These are phyloP conservation scores for Watsonalla cultraria DNA, from an alignment of 2,888 invertebrate genomes.

Conservation along the genomic window DNA sequence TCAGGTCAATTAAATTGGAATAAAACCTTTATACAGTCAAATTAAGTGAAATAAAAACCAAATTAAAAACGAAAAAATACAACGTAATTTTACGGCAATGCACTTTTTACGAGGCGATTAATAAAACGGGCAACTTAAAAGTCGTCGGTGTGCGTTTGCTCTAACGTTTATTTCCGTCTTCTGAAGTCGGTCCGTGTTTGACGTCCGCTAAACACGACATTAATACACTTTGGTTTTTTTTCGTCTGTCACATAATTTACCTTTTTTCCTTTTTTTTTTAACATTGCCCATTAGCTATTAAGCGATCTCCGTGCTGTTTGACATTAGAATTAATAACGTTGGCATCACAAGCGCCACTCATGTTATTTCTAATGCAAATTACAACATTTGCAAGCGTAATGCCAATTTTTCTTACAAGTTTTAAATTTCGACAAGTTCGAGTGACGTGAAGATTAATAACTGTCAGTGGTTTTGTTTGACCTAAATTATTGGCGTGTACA, in stretches of 20 bases:
- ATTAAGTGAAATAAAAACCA: neutral
- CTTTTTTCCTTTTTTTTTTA: slow-evolving; percentile 47
- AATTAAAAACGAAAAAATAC: neutral
- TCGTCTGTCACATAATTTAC: slow-evolving; percentile 73
- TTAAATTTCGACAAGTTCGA: slow-evolving; percentile 21
- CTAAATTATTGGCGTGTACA: slow-evolving; percentile 17
- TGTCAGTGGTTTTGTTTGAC: neutral
- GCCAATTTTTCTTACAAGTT: slow-evolving; percentile 15
- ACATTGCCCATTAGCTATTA: slow-evolving; percentile 75
- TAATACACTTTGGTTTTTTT: slow-evolving; percentile 71
- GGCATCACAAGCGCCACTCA: slow-evolving; percentile 43
- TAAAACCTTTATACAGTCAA: neutral
- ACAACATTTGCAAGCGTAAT: slow-evolving; percentile 8
- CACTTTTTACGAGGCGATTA: slow-evolving; percentile 11
- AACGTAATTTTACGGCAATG: slow-evolving; percentile 1
- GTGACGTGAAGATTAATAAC: neutral
- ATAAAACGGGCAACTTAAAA: slow-evolving; percentile 20
- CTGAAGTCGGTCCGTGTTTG: slow-evolving; percentile 58
- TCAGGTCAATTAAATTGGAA: neutral
- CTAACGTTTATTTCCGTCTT: slow-evolving; percentile 61
- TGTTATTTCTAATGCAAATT: slow-evolving; percentile 24
- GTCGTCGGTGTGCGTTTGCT: slow-evolving; percentile 37
- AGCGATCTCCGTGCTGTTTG: slow-evolving; percentile 53
- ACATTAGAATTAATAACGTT: slow-evolving; percentile 64
- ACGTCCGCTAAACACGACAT: slow-evolving; percentile 74